phyloP scores from a whole-genome alignment of 2,113 vertebrate genomes.

The Aldabrachelys gigantea region DNA sequence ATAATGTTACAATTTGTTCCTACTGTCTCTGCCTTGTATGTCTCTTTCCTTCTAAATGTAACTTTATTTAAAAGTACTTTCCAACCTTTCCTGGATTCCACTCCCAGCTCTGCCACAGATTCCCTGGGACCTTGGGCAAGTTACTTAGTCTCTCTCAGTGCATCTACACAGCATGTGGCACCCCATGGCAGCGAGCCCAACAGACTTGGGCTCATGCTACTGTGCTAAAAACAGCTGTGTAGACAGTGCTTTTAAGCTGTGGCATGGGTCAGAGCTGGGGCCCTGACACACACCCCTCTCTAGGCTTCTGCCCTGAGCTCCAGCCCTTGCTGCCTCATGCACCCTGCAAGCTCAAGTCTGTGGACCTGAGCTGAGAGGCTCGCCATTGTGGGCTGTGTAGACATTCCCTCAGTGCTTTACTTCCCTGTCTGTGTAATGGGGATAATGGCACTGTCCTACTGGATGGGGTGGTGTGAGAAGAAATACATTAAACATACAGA shows the following conservation, averaged over 20 bases:
- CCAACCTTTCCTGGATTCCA: conserved; percentile 13
- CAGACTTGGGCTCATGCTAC: too few species aligned
- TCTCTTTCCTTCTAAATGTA: conserved; percentile 39
- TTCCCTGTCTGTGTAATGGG: neutral
- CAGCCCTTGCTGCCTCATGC: too few species aligned
- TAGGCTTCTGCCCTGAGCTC: neutral
- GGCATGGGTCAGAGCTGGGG: too few species aligned
- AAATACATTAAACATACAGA: neutral
- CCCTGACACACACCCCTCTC: accelerated
- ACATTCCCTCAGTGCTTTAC: neutral
- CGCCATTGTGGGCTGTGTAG: neutral
- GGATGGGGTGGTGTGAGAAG: neutral
- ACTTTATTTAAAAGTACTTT: conserved; percentile 33
- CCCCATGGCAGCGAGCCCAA: neutral
- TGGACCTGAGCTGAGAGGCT: neutral
- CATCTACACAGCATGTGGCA: neutral
- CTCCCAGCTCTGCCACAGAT: conserved; percentile 10
- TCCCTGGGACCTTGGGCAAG: conserved; percentile 51
- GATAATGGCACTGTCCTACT: neutral
- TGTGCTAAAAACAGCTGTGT: neutral
- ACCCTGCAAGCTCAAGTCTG: neutral
- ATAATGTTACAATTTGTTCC: neutral
- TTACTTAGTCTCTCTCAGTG: neutral
- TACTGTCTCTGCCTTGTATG: neutral
- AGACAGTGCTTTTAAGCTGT: neutral